These are phyloP conservation scores for Leptarthrus brevirostris DNA, from an alignment of 2,888 invertebrate genomes.

Conservation along the genomic window DNA sequence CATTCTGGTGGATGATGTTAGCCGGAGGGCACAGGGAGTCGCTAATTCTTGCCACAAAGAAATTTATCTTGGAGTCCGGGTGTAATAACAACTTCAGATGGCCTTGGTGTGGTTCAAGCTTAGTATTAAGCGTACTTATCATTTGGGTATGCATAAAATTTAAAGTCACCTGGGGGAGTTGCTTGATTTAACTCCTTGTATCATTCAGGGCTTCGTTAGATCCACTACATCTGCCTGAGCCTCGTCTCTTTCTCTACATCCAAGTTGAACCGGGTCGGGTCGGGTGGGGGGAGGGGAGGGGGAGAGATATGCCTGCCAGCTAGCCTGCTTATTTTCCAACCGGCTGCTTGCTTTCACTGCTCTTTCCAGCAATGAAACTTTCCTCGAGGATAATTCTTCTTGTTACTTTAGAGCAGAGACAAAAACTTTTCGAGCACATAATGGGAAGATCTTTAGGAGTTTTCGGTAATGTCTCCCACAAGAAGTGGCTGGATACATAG, in stretches of 20 bases:
- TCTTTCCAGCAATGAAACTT: constrained; percentile 35
- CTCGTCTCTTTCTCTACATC: background rate
- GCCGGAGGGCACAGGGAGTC: constrained; percentile 7
- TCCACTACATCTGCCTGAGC: constrained; percentile 3
- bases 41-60: constrained; percentile 53
- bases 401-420: constrained; percentile 41
- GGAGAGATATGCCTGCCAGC: background rate
- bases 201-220: constrained; percentile 4
- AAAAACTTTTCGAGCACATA: constrained; percentile 55
- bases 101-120: constrained; percentile 37
- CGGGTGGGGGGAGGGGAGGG: too few species aligned
- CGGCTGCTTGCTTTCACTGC: too few species aligned
- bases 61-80: constrained; percentile 50
- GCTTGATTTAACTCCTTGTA: constrained; percentile 44
- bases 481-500: constrained; percentile 50
- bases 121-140: constrained; percentile 53
- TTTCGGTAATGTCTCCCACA: constrained; percentile 55
- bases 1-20: background rate
- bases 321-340: background rate
- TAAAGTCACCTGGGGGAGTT: constrained; percentile 54
- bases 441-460: constrained; percentile 55
- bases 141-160: constrained; percentile 53
- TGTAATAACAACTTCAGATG: constrained; percentile 20
- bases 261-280: too few species aligned
- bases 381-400: constrained; percentile 45